A percentile compares a stretch with the other conserved stretches of the same genome.
Evolutionary conservation across 2,113 vertebrate species (phyloP).

Genomic region (Oxyura jamaicensis): DNA sequence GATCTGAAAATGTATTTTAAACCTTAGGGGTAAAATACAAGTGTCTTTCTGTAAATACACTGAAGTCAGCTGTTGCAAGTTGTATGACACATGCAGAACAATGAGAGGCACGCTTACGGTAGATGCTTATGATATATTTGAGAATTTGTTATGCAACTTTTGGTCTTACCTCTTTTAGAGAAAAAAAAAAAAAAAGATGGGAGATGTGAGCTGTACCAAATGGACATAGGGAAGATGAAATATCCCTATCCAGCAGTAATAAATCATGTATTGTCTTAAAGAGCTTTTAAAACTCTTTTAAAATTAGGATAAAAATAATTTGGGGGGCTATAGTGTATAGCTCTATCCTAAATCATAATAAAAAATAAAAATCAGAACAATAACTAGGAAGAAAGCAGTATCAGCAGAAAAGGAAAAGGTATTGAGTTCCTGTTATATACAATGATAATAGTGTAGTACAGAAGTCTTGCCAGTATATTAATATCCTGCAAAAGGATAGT

Average conservation of each 20-base stretch:
- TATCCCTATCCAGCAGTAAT: neutral
- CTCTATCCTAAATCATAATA: neutral
- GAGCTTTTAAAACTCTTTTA: neutral
- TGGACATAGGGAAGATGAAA: neutral
- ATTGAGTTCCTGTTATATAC: neutral
- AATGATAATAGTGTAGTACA: neutral
- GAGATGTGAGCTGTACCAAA: neutral
- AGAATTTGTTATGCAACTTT: neutral
- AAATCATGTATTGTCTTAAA: neutral
- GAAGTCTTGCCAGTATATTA: neutral
- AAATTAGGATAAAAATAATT: neutral
- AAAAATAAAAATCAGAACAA: neutral
- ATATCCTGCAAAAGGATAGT: neutral
- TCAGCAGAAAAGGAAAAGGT: neutral
- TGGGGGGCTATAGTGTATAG: neutral
- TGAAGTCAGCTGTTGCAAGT: neutral
- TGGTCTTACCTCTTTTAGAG: neutral
- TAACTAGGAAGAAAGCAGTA: neutral
- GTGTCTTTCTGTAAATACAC: neutral
- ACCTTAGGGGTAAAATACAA: neutral
- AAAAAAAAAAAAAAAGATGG: neutral
- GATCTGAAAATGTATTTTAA: neutral
- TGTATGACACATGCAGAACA: neutral
- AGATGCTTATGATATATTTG: neutral
- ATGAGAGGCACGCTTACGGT: fast-evolving